phyloP scores from a whole-genome alignment of 1,140 invertebrate species.

The Tetramorium alpestre region DNA sequence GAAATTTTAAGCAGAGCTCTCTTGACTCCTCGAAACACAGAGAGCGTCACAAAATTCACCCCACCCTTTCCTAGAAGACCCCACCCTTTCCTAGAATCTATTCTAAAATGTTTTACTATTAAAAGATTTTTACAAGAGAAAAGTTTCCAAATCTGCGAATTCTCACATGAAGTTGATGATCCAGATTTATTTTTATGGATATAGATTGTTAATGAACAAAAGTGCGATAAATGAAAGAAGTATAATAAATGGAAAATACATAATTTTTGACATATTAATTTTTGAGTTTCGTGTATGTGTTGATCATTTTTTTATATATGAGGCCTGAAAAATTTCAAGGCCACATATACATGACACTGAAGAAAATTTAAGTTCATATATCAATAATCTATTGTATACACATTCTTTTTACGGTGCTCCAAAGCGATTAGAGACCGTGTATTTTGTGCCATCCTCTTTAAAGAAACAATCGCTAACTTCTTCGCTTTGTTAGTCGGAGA shows the following conservation, averaged over 20 bases:
- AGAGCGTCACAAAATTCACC: not conserved
- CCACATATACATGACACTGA: not conserved
- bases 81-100: not conserved
- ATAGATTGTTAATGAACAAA: not conserved
- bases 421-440: not conserved
- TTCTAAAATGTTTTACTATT: not conserved
- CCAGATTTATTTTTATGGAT: not conserved
- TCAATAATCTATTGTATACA: not conserved
- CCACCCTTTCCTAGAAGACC: not conserved
- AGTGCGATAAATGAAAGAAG: not conserved
- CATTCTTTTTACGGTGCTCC: not conserved
- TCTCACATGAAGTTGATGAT: not conserved
- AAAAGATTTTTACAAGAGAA: not conserved
- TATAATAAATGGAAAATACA: not conserved
- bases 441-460: conserved; percentile 15
- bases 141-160: not conserved
- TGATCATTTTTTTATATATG: not conserved
- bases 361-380: not conserved
- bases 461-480: not conserved
- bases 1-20: conserved; percentile 44
- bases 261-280: not conserved
- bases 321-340: not conserved
- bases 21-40: not conserved
- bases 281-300: not conserved
- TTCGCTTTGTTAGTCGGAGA: not conserved